phyloP scores from a whole-genome alignment of 2,888 invertebrate genomes.

The Drosophila fulvimacula region DNA sequence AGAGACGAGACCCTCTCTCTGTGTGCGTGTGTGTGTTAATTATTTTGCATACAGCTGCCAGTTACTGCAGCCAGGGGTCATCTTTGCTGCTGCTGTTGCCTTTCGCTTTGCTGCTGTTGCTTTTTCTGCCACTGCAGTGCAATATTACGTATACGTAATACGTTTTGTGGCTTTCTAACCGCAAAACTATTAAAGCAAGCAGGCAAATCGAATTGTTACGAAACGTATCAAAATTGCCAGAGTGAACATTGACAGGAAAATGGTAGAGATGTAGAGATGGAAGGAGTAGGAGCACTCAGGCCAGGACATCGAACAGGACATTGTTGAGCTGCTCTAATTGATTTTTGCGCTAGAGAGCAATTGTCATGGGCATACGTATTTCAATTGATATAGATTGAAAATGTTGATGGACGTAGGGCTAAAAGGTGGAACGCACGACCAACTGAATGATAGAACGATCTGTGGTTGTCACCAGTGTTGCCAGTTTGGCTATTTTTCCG shows the following conservation, averaged over 20 bases:
- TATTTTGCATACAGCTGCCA: constrained; percentile 75
- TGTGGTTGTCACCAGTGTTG: constrained; percentile 24
- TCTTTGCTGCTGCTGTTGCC: constrained; percentile 9
- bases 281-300: constrained; percentile 5
- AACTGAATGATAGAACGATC: constrained; percentile 11
- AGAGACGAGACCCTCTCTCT: constrained; percentile 10
- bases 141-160: constrained; percentile 78
- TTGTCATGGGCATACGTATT: constrained; percentile 51
- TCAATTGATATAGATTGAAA: constrained; percentile 48
- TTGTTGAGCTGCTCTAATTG: constrained; percentile 69
- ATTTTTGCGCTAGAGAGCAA: constrained; percentile 66
- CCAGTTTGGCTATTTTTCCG: too few relatives aligned
- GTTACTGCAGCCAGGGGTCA: constrained; percentile 23
- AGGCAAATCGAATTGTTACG: constrained; percentile 75
- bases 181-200: constrained; percentile 79
- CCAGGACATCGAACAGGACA: constrained; percentile 41
- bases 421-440: not conserved
- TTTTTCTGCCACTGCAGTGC: constrained; percentile 65
- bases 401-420: not conserved
- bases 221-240: constrained; percentile 63
- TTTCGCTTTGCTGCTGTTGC: constrained; percentile 22
- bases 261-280: not conserved
- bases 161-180: constrained; percentile 75
- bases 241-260: constrained; percentile 31
- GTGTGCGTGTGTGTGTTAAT: constrained; percentile 65